Conservation (phyloP, 2,888 invertebrate genomes). For the Zaprionus lineosus region DNA sequence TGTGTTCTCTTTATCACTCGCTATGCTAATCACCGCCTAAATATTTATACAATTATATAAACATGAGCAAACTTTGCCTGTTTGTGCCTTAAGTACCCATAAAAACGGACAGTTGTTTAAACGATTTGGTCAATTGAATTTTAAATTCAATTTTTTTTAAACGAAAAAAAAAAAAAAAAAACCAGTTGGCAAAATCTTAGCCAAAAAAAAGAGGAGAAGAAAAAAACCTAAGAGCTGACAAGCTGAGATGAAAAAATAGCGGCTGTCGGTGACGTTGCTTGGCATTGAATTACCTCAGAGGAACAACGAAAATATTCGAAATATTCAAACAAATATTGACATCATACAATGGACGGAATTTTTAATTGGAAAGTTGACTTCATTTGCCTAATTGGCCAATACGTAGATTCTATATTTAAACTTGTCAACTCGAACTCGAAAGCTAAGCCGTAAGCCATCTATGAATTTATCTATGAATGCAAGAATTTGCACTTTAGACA, state of each 20-base stretch:
- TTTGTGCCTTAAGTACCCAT: slow-evolving; percentile 7
- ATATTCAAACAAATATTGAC: slow-evolving; percentile 34
- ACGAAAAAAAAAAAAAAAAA: slow-evolving; percentile 31
- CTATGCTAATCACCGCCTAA: slow-evolving; percentile 53
- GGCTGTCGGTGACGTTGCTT: slow-evolving; percentile 64
- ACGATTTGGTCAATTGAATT: slow-evolving; percentile 16
- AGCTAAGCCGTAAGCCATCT: too few relatives aligned
- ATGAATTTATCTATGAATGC: slow-evolving; percentile 31
- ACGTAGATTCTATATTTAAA: slow-evolving; percentile 22
- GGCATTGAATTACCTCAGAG: slow-evolving; percentile 49
- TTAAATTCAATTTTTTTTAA: slow-evolving; percentile 60
- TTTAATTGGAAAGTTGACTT: slow-evolving; percentile 60
- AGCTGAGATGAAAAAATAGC: slow-evolving; percentile 58
- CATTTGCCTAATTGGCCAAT: slow-evolving; percentile 72
- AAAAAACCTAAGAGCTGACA: slow-evolving; percentile 52
- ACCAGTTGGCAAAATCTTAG: slow-evolving; percentile 44
- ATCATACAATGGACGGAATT: slow-evolving; percentile 39
- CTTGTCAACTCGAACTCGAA: too few relatives aligned
- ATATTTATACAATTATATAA: slow-evolving; percentile 53
- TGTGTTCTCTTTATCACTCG: slow-evolving; percentile 9
- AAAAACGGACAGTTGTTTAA: slow-evolving; percentile 13
- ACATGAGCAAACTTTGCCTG: slow-evolving; percentile 13
- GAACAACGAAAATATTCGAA: slow-evolving; percentile 18
- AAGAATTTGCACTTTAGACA: slow-evolving; percentile 52
- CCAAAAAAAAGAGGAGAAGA: slow-evolving; percentile 7